Base-by-base conservation (phyloP, 2,888 invertebrate genomes). In the Lissonota sp. region DNA sequence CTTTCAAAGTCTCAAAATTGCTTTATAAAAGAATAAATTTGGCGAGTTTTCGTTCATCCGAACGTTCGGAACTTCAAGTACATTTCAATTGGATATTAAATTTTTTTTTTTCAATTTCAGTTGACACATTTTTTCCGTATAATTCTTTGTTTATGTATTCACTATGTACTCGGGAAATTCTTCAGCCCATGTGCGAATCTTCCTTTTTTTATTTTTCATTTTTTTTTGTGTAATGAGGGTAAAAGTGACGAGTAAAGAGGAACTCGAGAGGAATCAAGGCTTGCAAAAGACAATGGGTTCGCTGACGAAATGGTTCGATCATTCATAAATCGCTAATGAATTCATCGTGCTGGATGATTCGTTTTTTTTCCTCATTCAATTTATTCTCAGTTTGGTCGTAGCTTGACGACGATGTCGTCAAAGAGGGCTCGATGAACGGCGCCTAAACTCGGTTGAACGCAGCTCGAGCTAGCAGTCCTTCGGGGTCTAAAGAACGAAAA, bases 391-490 rank as follows among this genome's bases (percentile, higher is more conserved):
- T 82, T 82, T 75, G 81, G 71, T 75, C 81, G 81, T 72, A 82
- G 79, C 75, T 84, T 85, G 55, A 74, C 76, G 57, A 84, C 80
- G 77, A 85, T 82, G 81, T 92, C 89, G 63, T 92, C 91, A 74
- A 92, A 92, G 37, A 92, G 86, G 44, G 92, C 92, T 39, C 92
- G 91, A 85, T 92, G 92, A 39, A 92, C 91, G 26, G 91, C 89
- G 80, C 91, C 92, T 82, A 92, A 89, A 83, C 90, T 92, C 44
- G 92, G 90, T 67, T 92, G 92, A 42, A 91, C 90, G 55, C 91
- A 92, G 84, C 90, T 90, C 37, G 91, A 90, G 76, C 90, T 89
- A 67, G 89, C 86, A 14, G 87, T 87, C 85, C 92, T 87, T 83
- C 90, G 90, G 6, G 88, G 88, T 77, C 90, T 91, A 69, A 4